These are phyloP conservation scores for Colossoma macropomum DNA, from an alignment of 2,113 vertebrate species.

Conservation along the genomic window DNA sequence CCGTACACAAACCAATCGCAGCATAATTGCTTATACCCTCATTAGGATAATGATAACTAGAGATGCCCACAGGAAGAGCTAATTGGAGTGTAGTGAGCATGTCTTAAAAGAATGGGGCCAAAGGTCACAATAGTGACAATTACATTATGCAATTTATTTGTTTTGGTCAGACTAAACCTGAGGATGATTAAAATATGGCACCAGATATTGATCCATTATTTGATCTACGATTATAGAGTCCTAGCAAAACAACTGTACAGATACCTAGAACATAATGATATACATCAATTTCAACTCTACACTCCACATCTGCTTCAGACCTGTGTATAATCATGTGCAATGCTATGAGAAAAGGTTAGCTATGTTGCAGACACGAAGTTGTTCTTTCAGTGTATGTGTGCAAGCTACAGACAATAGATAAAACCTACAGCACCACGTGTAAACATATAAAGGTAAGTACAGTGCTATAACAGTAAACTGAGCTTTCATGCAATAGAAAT, in stretches of 20 bases:
- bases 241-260: neutral
- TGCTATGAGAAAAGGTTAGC: too few species aligned
- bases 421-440: too few species aligned
- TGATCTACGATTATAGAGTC: neutral
- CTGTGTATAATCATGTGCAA: neutral
- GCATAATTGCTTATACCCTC: conserved; percentile 20
- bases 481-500: too few species aligned
- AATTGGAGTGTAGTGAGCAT: conserved; percentile 7
- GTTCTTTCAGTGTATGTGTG: too few species aligned
- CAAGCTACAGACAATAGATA: too few species aligned
- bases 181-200: neutral
- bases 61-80: conserved; percentile 8
- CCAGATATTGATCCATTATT: neutral
- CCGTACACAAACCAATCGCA: neutral
- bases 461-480: too few species aligned
- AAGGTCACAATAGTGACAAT: neutral
- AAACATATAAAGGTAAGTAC: too few species aligned
- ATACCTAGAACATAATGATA: neutral
- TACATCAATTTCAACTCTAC: neutral
- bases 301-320: neutral
- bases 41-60: conserved; percentile 34
- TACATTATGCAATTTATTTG: neutral
- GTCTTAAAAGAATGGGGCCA: neutral
- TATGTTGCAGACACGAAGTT: too few species aligned
- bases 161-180: neutral